Conservation (phyloP, 2,888 invertebrate genomes). For the Belgica antarctica region DNA sequence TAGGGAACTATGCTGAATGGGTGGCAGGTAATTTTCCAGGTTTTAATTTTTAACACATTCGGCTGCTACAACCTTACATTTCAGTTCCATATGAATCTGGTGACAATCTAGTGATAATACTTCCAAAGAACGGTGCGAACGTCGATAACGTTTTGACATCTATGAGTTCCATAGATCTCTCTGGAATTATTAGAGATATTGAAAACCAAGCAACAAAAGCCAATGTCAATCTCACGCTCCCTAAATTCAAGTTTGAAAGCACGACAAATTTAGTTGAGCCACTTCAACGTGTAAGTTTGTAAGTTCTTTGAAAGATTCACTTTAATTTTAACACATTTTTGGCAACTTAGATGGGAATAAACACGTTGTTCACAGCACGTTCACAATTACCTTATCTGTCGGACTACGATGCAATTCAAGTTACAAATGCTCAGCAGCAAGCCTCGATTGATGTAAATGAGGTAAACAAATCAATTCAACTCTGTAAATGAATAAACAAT, state of each 20-base stretch:
- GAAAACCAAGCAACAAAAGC: neutral
- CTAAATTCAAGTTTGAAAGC: constrained; percentile 31
- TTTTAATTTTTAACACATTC: no score
- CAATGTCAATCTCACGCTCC: constrained; percentile 26
- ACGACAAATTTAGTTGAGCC: neutral
- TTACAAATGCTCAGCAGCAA: constrained; percentile 57
- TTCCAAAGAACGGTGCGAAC: neutral
- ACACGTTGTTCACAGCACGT: constrained; percentile 53
- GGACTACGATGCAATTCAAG: constrained; percentile 47
- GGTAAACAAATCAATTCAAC: no score
- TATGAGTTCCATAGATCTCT: neutral
- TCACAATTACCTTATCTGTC: constrained; percentile 53
- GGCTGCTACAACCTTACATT: no score
- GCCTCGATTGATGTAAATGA: constrained; percentile 59
- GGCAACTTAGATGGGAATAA: constrained; percentile 55
- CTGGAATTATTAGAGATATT: neutral
- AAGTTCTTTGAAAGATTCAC: neutral
- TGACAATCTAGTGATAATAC: constrained; percentile 11
- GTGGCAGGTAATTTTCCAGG: no score
- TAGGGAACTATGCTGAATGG: constrained; percentile 9
- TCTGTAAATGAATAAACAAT: no score
- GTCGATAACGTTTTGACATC: neutral
- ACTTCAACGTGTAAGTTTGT: neutral
- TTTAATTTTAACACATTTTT: neutral
- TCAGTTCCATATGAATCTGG: constrained; percentile 17